Evolutionary conservation across 2,797 vertebrate species (phyloP), one percentile per base, ranked within the genome.

Genomic region (Hypotaenidia okinawae): DNA sequence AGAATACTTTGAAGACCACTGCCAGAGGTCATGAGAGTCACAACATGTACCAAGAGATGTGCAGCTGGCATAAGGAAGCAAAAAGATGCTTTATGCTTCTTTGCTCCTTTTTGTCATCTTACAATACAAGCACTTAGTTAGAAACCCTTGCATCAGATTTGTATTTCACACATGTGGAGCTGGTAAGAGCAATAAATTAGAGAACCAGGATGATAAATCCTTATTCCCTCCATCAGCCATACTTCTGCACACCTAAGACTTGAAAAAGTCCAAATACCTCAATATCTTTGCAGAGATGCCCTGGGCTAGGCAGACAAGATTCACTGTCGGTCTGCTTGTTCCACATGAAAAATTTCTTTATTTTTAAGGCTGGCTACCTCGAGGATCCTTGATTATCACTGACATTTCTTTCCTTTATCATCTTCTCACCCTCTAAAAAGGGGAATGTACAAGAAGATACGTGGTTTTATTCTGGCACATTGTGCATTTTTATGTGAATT

Each of bases 181-280:
- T 39, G 16, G 74, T 32, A 58, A 87, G 59, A 2, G 2, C 1
- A 0, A 87, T 78, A 91, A 92, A 93, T 88, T 55, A 81, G 55
- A 58, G 66, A 78, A 69, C 23, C 9, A 12, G 59, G 79, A 75
- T 66, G 84, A 85, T 16, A 77, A 93, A 92, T 91, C 35, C 24
- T 27, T 64, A 64, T 51, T 83, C 61, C 52, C 32, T 82, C 78
- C 2, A 1, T 35, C 84, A 82, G 57, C 33, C 86, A 89, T 49
- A 59, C 63, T 43, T 89, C 61, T 72, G 59, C 45, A 54, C 88
- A 67, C 16, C 72, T 61, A 83, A 68, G 59, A 49, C n/a, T 13
- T 91, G 63, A 93, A 92, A 86, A 87, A 89, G 74, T 90, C 57
- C 68, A 85, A 58, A 47, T 28, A 43, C 45, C 41, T 87, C 64